Evolutionary conservation across 2,888 invertebrate species (phyloP).

Genomic region (Tachina grossa): DNA sequence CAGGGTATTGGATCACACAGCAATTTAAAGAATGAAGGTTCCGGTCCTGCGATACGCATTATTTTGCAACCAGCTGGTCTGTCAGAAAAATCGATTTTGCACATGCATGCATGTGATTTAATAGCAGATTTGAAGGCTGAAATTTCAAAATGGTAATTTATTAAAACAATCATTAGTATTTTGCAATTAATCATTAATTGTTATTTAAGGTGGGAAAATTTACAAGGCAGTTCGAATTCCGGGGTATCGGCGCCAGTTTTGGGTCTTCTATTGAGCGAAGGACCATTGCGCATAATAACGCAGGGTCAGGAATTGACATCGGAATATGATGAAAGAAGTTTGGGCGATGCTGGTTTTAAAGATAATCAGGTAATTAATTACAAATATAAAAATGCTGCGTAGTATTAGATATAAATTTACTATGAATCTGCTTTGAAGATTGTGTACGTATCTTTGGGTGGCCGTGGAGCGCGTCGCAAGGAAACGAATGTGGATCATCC

Average conservation of each 20-base stretch:
- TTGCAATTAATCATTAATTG: background rate
- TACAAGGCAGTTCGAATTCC: conserved; percentile 81
- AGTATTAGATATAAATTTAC: background rate
- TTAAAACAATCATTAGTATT: background rate
- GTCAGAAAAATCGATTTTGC: conserved; percentile 91
- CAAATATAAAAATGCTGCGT: background rate
- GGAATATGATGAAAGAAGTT: conserved; percentile 95
- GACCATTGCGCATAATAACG: conserved; percentile 95
- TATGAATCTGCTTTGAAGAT: conserved; percentile 83
- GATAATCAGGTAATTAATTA: conserved; percentile 89
- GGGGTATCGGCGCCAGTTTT: conserved; percentile 84
- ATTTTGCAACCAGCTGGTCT: conserved; percentile 94
- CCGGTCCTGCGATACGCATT: conserved; percentile 88
- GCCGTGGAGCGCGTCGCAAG: conserved; percentile 84
- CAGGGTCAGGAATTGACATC: conserved; percentile 96
- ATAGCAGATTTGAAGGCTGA: conserved; percentile 96
- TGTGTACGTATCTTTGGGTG: conserved; percentile 95
- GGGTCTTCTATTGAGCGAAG: conserved; percentile 89
- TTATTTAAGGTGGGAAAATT: conserved; percentile 87
- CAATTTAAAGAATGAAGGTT: conserved; percentile 83
- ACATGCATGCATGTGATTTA: conserved; percentile 92
- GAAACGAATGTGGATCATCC: conserved; percentile 87
- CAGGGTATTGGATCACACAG: conserved; percentile 90
- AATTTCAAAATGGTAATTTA: conserved; percentile 91
- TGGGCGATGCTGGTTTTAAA: conserved; percentile 96